Evolutionary conservation across 2,888 invertebrate genomes (phyloP).

Genomic region (Leptarthrus brevirostris): DNA sequence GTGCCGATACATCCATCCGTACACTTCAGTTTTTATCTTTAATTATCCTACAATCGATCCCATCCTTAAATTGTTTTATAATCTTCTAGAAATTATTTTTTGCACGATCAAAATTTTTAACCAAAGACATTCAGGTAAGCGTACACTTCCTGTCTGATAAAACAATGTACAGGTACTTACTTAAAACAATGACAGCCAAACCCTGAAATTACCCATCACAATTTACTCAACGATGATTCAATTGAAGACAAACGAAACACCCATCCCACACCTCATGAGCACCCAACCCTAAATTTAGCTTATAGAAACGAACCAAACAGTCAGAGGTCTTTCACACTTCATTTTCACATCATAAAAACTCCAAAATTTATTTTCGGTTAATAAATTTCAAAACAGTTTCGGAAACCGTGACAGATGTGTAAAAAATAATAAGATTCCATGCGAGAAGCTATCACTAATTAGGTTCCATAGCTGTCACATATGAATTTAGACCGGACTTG

Average conservation of each 20-base stretch:
- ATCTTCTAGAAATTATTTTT: neutral
- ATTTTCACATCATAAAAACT: neutral
- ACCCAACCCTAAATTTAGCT: neutral
- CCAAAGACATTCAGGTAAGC: no score
- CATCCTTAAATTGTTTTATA: no score
- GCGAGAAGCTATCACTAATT: neutral
- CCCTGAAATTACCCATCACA: neutral
- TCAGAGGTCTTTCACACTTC: neutral
- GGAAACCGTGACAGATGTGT: neutral
- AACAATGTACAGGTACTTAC: neutral
- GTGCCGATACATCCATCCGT: no score
- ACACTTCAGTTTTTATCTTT: no score
- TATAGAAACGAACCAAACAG: neutral
- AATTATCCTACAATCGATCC: no score
- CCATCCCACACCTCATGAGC: neutral
- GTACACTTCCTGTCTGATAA: neutral
- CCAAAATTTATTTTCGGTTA: neutral
- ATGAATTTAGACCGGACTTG: neutral
- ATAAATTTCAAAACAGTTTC: neutral
- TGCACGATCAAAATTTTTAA: neutral
- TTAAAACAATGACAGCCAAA: neutral
- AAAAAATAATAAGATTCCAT: neutral
- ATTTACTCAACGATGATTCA: neutral
- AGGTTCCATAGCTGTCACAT: neutral
- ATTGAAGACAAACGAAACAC: neutral